These are phyloP conservation scores for Trissoscelio sp. DNA, from an alignment of 2,888 invertebrate genomes.

Conservation along the genomic window DNA sequence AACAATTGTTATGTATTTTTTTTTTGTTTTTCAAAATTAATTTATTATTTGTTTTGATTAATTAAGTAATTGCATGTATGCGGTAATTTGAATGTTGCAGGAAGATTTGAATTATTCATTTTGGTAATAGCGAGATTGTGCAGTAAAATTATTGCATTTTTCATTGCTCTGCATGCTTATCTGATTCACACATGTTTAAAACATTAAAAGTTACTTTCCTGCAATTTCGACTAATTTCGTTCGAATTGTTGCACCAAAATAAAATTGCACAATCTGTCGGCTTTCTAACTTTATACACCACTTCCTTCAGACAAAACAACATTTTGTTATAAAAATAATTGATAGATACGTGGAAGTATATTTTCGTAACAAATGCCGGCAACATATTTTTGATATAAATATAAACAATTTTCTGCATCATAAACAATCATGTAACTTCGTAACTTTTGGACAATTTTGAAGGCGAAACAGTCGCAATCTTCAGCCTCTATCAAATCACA, in stretches of 20 bases:
- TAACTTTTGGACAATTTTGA: neutral
- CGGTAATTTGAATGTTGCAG: neutral
- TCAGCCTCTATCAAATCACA: neutral
- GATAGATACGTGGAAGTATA: slow-evolving; percentile 38
- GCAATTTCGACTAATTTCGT: neutral
- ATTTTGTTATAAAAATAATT: slow-evolving; percentile 45
- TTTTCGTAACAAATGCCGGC: slow-evolving; percentile 22
- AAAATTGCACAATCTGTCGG: slow-evolving; percentile 18
- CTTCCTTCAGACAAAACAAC: slow-evolving; percentile 53
- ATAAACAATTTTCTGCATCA: neutral
- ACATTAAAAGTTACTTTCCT: neutral
- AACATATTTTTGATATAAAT: neutral
- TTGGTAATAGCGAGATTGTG: neutral
- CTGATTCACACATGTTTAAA: neutral
- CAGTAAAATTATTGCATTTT: neutral
- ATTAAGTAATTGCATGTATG: neutral
- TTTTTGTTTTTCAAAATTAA: no score
- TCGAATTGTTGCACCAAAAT: slow-evolving; percentile 28
- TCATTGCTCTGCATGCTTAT: neutral
- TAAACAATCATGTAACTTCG: neutral
- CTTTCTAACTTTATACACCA: slow-evolving; percentile 16
- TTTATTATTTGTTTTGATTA: no score
- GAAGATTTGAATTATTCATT: neutral
- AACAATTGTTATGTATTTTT: no score
- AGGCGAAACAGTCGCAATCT: neutral